A percentile compares a stretch with the other conserved stretches of the same genome.
phyloP scores from a whole-genome alignment of 2,113 vertebrate genomes.

The Hippocampus guttulatus region DNA sequence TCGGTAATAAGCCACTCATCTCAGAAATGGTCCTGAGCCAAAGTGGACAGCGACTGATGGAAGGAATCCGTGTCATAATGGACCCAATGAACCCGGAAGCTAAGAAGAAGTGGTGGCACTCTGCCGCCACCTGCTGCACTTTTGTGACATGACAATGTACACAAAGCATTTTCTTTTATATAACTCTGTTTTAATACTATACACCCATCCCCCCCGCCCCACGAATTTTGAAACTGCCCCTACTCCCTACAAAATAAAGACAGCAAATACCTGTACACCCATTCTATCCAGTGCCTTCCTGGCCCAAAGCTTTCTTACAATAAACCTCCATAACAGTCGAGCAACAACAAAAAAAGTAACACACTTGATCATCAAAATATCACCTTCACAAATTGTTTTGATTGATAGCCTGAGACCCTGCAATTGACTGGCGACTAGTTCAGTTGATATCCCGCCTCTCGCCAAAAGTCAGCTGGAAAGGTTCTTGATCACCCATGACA shows the following conservation, averaged over 20 bases:
- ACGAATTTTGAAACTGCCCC: no score
- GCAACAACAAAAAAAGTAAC: background rate
- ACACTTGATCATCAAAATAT: background rate
- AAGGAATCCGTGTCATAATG: constrained; percentile 60
- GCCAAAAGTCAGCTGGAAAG: background rate
- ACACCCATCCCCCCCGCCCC: no score
- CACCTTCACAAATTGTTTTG: background rate
- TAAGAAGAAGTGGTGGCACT: background rate
- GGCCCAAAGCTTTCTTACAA: background rate
- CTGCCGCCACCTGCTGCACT: constrained; percentile 57
- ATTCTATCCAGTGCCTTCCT: background rate
- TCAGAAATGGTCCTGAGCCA: constrained; percentile 35
- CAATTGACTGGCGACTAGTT: background rate
- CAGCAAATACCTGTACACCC: background rate
- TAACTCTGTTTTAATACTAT: no score
- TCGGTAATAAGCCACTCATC: constrained; percentile 33
- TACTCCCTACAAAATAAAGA: no score
- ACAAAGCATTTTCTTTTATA: background rate
- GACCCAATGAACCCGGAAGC: constrained; percentile 56
- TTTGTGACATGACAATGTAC: background rate
- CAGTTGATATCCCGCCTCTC: background rate
- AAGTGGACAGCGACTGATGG: constrained; percentile 55
- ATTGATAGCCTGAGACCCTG: background rate
- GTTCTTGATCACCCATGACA: background rate
- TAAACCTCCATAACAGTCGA: background rate